Evolutionary conservation across 2,888 invertebrate species (phyloP).

Genomic region (Luperina testacea): DNA sequence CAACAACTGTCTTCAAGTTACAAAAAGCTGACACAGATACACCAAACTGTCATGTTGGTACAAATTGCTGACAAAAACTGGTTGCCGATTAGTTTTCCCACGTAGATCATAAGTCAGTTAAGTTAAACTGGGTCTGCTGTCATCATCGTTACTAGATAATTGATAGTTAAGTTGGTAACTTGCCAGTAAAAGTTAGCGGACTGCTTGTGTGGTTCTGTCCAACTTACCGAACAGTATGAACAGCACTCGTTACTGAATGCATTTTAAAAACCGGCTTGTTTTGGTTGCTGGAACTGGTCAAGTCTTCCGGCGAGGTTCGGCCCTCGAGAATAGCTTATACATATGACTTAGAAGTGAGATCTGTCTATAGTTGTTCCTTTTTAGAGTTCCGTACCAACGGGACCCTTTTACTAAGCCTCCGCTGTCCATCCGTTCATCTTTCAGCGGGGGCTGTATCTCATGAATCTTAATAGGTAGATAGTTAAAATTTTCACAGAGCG

Average conservation of each 20-base stretch:
- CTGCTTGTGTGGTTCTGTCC: neutral
- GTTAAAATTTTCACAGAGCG: too few species aligned
- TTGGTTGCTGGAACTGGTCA: neutral
- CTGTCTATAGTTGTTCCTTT: neutral
- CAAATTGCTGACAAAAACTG: conserved; percentile 49
- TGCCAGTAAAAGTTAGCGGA: neutral
- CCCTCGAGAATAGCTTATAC: neutral
- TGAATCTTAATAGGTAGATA: too few species aligned
- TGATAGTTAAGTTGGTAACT: neutral
- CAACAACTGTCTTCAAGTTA: neutral
- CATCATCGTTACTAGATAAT: conserved; percentile 31
- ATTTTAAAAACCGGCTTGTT: neutral
- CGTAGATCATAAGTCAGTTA: conserved; percentile 42
- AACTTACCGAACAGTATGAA: too few species aligned
- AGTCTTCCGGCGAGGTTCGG: neutral
- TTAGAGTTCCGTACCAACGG: too few species aligned
- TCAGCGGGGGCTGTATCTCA: too few species aligned
- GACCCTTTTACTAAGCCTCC: too few species aligned
- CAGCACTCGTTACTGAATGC: neutral
- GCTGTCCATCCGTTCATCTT: too few species aligned
- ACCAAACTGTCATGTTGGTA: conserved; percentile 39
- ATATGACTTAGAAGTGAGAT: neutral
- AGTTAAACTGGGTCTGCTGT: conserved; percentile 40
- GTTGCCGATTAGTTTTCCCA: conserved; percentile 48
- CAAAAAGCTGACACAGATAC: conserved; percentile 41